These are phyloP conservation scores for Stenchaetothrips biformis DNA, from an alignment of 2,888 invertebrate species.

Conservation along the genomic window DNA sequence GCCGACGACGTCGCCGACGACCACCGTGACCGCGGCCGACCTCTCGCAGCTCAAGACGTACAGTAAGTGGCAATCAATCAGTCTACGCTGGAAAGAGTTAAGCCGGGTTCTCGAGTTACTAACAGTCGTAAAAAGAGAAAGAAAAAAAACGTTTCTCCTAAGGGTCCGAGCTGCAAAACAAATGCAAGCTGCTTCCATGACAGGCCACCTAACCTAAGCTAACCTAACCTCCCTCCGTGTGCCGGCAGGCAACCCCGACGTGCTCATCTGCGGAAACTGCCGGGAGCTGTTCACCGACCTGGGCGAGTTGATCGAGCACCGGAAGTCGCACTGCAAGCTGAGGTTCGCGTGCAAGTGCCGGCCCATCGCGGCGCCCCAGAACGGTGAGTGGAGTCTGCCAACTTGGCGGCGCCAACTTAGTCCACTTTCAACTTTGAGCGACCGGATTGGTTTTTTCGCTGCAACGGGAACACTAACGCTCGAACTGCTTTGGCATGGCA, in stretches of 20 bases:
- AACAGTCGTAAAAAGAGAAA: no score
- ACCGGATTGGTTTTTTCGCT: no score
- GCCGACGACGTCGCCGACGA: conserved; percentile 36
- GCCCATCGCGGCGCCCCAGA: conserved; percentile 43
- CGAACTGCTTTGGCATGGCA: no score
- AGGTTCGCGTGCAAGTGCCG: conserved; percentile 66
- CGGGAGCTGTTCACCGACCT: conserved; percentile 67
- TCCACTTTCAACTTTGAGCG: no score
- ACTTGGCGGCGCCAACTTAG: no score
- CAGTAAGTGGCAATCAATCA: conserved; percentile 49
- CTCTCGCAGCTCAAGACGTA: conserved; percentile 56
- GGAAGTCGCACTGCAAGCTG: conserved; percentile 65
- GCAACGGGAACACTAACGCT: no score
- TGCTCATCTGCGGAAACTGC: conserved; percentile 71
- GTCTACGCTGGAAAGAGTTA: no score
- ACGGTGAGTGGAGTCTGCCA: not conserved
- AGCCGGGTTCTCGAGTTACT: no score
- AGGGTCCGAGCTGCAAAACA: no score
- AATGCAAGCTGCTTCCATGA: no score
- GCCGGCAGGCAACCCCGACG: conserved; percentile 62
- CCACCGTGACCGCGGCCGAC: conserved; percentile 45
- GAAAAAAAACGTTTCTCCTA: no score
- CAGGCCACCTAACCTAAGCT: no score
- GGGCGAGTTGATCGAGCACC: conserved; percentile 66
- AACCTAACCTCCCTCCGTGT: conserved; percentile 33